A percentile compares a stretch with the other conserved stretches of the same genome.
phyloP scores from a whole-genome alignment of 1,140 invertebrate species.

The Orussus abietinus region DNA sequence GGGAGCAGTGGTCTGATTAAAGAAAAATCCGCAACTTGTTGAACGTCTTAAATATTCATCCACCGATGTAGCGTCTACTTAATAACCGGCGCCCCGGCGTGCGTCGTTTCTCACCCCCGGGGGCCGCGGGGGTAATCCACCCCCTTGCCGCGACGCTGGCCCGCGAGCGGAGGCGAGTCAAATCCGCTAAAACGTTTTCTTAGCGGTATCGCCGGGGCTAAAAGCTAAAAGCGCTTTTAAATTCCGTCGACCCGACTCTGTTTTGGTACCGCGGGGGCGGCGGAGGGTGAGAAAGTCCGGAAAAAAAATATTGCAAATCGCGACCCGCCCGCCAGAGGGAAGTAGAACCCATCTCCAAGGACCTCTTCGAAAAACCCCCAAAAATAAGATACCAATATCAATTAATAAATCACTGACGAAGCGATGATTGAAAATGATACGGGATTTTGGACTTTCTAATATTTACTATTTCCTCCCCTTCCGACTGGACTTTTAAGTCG shows the following conservation, averaged over 20 bases:
- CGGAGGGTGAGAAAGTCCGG: too few species aligned
- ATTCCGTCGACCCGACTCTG: slow-evolving; percentile 36
- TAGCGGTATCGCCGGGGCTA: slow-evolving; percentile 40
- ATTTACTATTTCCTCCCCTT: too few species aligned
- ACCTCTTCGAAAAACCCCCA: too few species aligned
- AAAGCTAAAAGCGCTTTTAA: slow-evolving; percentile 49
- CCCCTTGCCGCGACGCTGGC: slow-evolving; percentile 18
- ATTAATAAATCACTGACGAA: too few species aligned
- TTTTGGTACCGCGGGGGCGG: too few species aligned
- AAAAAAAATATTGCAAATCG: too few species aligned
- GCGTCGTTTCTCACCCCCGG: slow-evolving; percentile 12
- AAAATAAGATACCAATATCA: too few species aligned
- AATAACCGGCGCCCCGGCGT: slow-evolving; percentile 39
- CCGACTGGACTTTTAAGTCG: too few species aligned
- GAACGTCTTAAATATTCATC: slow-evolving; percentile 54
- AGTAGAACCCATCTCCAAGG: too few species aligned
- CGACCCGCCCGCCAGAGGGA: too few species aligned
- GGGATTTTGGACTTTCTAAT: too few species aligned
- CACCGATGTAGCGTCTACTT: slow-evolving; percentile 49
- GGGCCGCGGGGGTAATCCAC: slow-evolving; percentile 21
- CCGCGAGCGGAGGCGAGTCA: slow-evolving; percentile 36
- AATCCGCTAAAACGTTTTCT: slow-evolving; percentile 48
- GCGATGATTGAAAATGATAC: too few species aligned
- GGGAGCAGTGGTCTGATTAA: slow-evolving; percentile 41
- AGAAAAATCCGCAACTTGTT: slow-evolving; percentile 54